phyloP scores from a whole-genome alignment of 2,888 invertebrate species.

The Xylophagus ater region DNA sequence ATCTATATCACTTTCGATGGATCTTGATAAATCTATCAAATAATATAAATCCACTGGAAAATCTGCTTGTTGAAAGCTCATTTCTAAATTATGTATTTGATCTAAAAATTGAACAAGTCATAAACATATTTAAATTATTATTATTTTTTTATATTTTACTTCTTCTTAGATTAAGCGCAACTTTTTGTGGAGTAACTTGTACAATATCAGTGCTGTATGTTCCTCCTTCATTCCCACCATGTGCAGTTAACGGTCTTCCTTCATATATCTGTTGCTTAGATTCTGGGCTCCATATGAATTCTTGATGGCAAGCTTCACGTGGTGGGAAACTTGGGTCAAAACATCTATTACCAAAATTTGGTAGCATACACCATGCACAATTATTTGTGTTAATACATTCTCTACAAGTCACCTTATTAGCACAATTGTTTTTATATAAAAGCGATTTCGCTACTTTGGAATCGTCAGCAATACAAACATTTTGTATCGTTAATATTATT shows the following conservation, averaged over 20 bases:
- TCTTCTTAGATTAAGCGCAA: conserved; percentile 57
- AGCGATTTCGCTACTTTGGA: no score
- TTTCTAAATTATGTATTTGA: conserved; percentile 55
- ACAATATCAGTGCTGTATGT: no score
- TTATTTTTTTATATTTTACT: conserved; percentile 43
- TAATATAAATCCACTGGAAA: conserved; percentile 95
- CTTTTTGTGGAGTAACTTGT: conserved; percentile 53
- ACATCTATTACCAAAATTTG: conserved; percentile 44
- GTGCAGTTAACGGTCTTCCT: no score
- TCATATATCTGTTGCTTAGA: no score
- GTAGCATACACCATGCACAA: conserved; percentile 66
- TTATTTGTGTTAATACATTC: conserved; percentile 71
- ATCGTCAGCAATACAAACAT: no score
- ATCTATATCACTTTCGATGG: conserved; percentile 92
- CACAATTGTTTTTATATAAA: no score
- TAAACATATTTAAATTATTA: neutral
- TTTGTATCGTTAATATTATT: no score
- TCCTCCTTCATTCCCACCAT: no score
- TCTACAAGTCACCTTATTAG: conserved; percentile 66
- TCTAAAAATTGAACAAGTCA: conserved; percentile 42
- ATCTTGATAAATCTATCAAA: conserved; percentile 92
- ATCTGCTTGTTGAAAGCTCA: conserved; percentile 65
- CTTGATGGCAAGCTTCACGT: no score
- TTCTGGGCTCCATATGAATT: no score
- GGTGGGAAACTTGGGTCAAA: conserved; percentile 44